phyloP scores from a whole-genome alignment of 2,888 invertebrate species.

The Xestoiulus laeticollis region DNA sequence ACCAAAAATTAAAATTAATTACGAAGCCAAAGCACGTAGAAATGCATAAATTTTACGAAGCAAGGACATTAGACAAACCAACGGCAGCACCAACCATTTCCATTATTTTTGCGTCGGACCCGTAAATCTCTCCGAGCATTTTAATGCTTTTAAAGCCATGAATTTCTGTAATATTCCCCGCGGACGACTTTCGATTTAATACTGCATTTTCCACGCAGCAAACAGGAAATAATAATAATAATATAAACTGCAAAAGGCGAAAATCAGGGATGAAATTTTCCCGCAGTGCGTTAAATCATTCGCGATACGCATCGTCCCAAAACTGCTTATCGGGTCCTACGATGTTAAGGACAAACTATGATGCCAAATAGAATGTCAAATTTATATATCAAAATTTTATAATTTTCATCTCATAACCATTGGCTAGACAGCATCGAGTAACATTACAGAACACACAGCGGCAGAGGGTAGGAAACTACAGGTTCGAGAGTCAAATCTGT shows the following conservation, averaged over 20 bases:
- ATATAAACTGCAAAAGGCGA: not conserved
- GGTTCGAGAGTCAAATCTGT: no score
- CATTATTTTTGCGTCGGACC: not conserved
- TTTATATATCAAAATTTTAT: no score
- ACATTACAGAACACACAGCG: no score
- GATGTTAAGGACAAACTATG: no score
- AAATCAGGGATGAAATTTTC: not conserved
- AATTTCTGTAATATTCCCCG: not conserved
- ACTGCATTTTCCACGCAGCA: not conserved
- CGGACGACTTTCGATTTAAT: not conserved
- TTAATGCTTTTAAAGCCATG: constrained; percentile 24
- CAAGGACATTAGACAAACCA: not conserved
- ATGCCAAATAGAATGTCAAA: no score
- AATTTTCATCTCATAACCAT: no score
- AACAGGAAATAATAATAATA: not conserved
- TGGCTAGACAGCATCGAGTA: no score
- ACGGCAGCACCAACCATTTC: not conserved
- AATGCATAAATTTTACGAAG: not conserved
- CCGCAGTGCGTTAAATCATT: not conserved
- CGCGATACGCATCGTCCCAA: no score
- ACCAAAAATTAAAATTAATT: not conserved
- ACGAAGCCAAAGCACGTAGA: not conserved
- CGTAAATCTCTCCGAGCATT: not conserved
- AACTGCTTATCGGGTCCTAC: no score
- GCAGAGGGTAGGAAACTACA: no score